Base-by-base conservation (phyloP, 1,140 invertebrate genomes). In the Ceratosolen fusciceps region DNA sequence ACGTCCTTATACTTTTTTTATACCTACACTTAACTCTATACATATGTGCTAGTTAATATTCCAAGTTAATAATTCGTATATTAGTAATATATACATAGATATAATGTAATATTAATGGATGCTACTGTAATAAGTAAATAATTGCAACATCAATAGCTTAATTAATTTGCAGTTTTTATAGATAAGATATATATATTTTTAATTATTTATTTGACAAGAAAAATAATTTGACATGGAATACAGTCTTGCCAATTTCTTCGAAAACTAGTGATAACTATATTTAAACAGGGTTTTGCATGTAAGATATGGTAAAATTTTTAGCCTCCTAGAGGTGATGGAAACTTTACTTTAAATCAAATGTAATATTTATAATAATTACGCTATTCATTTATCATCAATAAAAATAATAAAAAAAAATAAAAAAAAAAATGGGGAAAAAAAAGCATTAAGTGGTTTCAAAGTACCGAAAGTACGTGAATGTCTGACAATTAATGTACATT, bases 201-300 rank as follows among this genome's bases (percentile, higher is more conserved):
- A 52, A 8, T n/a, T 37, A 37, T 21, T n/a, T 1, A 49, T 29
- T 77, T 54, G 26, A 71, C 54, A 31, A 49, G 67, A 71, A 21
- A 49, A 56, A 71, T 49, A 62, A 73, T 49, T 65, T 47, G 39
- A 9, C 0, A 31, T 47, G 31, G 43, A 71, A 31, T 62, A 19
- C 58, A n/a, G 26, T 80, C 78, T 80, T 80, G 78, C 78, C 78
- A 80, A 79, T 80, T 70, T 71, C 52, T 58, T 70, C 49, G n/a
- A 56, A 70, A 26, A 60, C 26, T 80, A 26, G 73, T 54, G 43
- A 80, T 75, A 34, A 75, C 73, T 70, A 74, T 71, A 70, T 75
- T 75, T 52, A 43, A 56, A 83, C n/a, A 74, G 26, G 68, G 24
- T 82, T 71, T 75, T 75, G 65, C 73, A 29, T 71, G 65, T 80